Conservation (phyloP, 1,140 invertebrate species). For the Drosophila melanica region DNA sequence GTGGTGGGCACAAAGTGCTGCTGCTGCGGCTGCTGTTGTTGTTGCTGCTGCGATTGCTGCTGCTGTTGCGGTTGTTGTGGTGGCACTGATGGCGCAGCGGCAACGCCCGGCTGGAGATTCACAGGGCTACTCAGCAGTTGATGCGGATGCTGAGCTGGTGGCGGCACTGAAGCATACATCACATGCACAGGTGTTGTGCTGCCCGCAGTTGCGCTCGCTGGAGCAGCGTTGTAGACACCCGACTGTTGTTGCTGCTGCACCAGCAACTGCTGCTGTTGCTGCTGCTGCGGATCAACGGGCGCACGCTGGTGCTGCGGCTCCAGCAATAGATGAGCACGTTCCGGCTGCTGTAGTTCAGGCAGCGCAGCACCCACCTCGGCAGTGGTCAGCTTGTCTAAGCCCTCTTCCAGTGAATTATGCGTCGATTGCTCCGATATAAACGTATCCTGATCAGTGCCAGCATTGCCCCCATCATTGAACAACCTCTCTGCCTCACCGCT, state of each 20-base stretch:
- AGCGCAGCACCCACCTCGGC: slow-evolving; percentile 20
- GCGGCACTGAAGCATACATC: slow-evolving; percentile 79
- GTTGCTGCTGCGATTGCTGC: slow-evolving; percentile 40
- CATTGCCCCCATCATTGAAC: slow-evolving; percentile 34
- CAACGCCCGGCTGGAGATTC: slow-evolving; percentile 64
- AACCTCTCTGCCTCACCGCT: slow-evolving; percentile 56
- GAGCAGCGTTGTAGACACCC: slow-evolving; percentile 50
- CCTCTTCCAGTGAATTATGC: slow-evolving; percentile 71
- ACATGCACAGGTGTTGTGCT: slow-evolving; percentile 80
- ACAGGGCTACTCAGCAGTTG: slow-evolving; percentile 72
- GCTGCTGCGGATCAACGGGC: slow-evolving; percentile 33
- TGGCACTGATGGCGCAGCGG: slow-evolving; percentile 24
- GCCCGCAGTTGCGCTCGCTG: slow-evolving; percentile 29
- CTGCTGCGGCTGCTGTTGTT: slow-evolving; percentile 33
- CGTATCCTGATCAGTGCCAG: slow-evolving; percentile 42
- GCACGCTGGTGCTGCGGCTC: slow-evolving; percentile 31
- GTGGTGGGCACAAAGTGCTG: slow-evolving; percentile 84
- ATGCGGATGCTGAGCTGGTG: slow-evolving; percentile 56
- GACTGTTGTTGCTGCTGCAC: slow-evolving; percentile 32
- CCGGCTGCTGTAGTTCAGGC: slow-evolving; percentile 54
- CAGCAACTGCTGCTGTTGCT: slow-evolving; percentile 45
- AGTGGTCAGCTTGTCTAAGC: slow-evolving; percentile 67
- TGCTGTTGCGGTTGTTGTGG: slow-evolving; percentile 30
- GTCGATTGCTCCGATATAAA: slow-evolving; percentile 58
- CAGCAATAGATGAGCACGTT: slow-evolving; percentile 33